Evolutionary conservation across 2,888 invertebrate genomes (phyloP).

Genomic region (Lepidochrysops patricia): DNA sequence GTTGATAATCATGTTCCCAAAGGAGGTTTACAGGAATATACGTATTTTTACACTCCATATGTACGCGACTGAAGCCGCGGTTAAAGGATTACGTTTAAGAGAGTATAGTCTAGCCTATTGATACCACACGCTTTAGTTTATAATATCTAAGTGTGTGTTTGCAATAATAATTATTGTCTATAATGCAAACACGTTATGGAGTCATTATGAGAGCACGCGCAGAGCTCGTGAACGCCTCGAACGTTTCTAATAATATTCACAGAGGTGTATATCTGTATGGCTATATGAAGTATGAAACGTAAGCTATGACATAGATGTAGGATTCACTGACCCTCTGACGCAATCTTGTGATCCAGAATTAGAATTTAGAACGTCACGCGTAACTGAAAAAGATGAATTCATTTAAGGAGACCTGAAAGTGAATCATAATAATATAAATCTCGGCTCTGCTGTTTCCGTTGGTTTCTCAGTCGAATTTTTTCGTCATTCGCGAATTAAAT

Average conservation of each 20-base stretch:
- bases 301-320: not conserved
- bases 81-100: no score
- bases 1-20: no score
- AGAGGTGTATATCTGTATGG: not conserved
- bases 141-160: constrained; percentile 5
- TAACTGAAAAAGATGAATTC: not conserved
- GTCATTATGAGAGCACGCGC: constrained; percentile 17
- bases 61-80: no score
- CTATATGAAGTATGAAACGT: not conserved
- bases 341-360: not conserved
- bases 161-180: constrained; percentile 12
- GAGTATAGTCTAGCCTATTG: not conserved
- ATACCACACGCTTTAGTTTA: not conserved
- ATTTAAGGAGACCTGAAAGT: not conserved
- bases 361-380: not conserved
- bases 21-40: no score
- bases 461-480: not conserved
- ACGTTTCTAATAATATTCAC: constrained; percentile 9
- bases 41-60: no score
- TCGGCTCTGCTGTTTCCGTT: not conserved
- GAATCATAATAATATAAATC: no score
- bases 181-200: constrained; percentile 9
- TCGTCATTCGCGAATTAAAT: not conserved
- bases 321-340: constrained; percentile 10
- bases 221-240: constrained; percentile 12